Percentiles rank a stretch among this genome's conserved stretches.
phyloP scores from a whole-genome alignment of 2,113 vertebrate species.

The Balaeniceps rex region DNA sequence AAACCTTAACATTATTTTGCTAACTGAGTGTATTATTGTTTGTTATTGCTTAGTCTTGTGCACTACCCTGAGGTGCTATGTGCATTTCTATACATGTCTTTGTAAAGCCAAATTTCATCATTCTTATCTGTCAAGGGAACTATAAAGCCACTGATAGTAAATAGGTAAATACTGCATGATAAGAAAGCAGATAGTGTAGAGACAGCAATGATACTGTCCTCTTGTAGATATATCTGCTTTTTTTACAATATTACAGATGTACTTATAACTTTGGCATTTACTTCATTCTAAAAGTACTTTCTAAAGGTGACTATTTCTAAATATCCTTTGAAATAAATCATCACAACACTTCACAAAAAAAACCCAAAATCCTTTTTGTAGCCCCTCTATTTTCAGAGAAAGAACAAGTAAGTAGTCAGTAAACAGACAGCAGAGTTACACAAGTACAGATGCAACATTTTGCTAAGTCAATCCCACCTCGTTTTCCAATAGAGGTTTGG shows the following conservation, averaged over 20 bases:
- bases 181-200: neutral
- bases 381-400: neutral
- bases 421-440: neutral
- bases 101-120: neutral
- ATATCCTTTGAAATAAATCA: neutral
- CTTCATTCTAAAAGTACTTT: neutral
- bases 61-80: neutral
- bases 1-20: neutral
- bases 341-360: neutral
- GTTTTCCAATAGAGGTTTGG: neutral
- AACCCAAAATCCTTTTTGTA: neutral
- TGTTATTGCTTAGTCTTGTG: neutral
- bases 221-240: neutral
- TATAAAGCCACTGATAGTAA: neutral
- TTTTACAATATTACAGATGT: neutral
- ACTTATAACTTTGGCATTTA: neutral
- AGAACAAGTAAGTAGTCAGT: neutral
- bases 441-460: neutral
- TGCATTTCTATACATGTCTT: neutral
- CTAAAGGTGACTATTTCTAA: neutral
- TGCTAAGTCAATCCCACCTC: neutral
- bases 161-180: neutral
- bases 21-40: neutral
- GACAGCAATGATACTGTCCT: neutral
- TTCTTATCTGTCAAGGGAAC: neutral